Conservation (phyloP, 2,113 vertebrate species). For the Ochotona princeps region DNA sequence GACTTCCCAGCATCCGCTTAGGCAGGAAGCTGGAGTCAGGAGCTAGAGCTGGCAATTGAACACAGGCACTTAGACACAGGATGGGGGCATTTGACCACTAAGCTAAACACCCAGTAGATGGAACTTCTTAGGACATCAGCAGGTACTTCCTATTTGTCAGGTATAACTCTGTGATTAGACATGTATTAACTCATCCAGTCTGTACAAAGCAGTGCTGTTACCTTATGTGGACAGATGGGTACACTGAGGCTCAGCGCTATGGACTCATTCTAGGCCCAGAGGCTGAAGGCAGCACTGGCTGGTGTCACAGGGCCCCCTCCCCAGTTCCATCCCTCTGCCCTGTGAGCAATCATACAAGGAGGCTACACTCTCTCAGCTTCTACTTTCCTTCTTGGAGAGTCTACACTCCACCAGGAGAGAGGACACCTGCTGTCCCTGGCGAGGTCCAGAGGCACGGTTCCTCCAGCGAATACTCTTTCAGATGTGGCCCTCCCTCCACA, state of each 20-base stretch:
- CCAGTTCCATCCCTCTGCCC: rapidly evolving
- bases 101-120: not conserved
- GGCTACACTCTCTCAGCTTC: not conserved
- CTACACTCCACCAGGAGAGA: not conserved
- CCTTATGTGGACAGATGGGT: not conserved
- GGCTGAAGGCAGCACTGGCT: not conserved
- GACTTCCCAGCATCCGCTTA: too few species aligned
- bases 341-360: not conserved
- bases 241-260: not conserved
- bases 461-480: not conserved
- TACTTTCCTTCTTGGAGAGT: not conserved
- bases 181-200: not conserved
- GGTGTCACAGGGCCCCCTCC: rapidly evolving
- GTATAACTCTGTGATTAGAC: not conserved
- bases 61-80: too few species aligned
- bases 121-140: not conserved
- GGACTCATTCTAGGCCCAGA: not conserved
- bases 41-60: too few species aligned
- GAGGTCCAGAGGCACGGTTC: not conserved
- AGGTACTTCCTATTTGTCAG: not conserved
- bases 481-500: not conserved
- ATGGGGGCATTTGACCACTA: too few species aligned
- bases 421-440: not conserved
- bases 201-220: not conserved
- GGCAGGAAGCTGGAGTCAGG: too few species aligned